Percentiles rank a stretch among this genome's conserved stretches.
phyloP scores from a whole-genome alignment of 2,113 vertebrate genomes.

The Turdus rufiventris region DNA sequence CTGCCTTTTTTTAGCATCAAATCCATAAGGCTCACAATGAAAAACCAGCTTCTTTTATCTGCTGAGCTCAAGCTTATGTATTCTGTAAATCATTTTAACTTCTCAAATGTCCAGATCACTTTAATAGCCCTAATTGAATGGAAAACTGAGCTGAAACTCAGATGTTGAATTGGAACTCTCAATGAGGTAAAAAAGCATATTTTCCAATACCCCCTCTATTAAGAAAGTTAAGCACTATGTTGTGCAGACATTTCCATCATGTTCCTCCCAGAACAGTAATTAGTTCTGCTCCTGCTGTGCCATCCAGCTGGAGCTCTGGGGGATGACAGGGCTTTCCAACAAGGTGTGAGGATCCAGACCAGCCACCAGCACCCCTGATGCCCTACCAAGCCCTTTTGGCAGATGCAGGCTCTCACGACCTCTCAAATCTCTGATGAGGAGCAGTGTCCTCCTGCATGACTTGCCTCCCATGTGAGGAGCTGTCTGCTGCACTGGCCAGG shows the following conservation, averaged over 20 bases:
- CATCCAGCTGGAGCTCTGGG: neutral
- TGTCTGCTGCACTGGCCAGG: neutral
- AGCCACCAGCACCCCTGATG: accelerated
- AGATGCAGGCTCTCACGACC: neutral
- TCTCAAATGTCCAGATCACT: constrained; percentile 19
- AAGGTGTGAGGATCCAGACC: neutral
- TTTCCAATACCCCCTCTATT: neutral
- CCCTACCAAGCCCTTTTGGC: neutral
- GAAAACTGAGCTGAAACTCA: constrained; percentile 21
- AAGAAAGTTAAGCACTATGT: neutral
- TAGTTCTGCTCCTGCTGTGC: neutral
- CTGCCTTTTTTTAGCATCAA: constrained; percentile 47
- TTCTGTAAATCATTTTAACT: constrained; percentile 40
- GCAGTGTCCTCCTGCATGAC: accelerated
- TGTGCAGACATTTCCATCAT: neutral
- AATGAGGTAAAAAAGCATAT: neutral
- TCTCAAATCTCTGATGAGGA: neutral
- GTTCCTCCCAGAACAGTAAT: neutral
- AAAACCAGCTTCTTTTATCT: constrained; percentile 44
- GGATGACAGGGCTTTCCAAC: neutral
- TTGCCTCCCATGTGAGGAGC: neutral
- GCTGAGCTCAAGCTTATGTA: neutral
- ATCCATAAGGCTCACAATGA: constrained; percentile 27
- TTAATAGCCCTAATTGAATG: constrained; percentile 31
- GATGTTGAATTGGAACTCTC: neutral